phyloP scores from a whole-genome alignment of 2,797 vertebrate genomes.

The Aeoliscus strigatus region DNA sequence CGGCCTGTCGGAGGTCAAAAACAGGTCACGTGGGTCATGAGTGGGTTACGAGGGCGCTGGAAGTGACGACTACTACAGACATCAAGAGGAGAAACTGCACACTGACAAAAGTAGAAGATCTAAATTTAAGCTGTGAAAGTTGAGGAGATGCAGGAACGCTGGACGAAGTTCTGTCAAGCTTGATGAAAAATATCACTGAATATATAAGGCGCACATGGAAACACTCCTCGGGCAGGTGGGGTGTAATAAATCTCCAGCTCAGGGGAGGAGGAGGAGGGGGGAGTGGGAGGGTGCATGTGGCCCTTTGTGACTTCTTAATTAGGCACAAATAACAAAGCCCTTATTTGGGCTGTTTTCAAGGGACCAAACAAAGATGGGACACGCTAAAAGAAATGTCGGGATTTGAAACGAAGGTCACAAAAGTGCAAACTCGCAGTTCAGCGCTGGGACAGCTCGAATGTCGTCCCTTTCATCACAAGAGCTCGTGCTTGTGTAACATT shows the following conservation, averaged over 20 bases:
- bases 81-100: too few species aligned
- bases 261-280: constrained; percentile 15
- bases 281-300: constrained; percentile 24
- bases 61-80: constrained; percentile 2
- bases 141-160: constrained; percentile 2
- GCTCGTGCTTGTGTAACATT: constrained; percentile 16
- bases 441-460: background rate
- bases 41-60: constrained; percentile 3
- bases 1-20: constrained; percentile 19
- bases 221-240: constrained; percentile 17
- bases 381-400: constrained; percentile 34
- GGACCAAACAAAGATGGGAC: constrained; percentile 16
- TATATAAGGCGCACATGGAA: constrained; percentile 19
- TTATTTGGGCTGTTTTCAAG: constrained; percentile 41
- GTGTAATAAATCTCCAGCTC: constrained; percentile 45
- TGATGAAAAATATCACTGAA: constrained; percentile 31
- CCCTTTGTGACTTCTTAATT: constrained; percentile 52
- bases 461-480: constrained; percentile 2
- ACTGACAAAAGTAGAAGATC: too few species aligned
- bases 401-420: constrained; percentile 15
- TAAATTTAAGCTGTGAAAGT: background rate
- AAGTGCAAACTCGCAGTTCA: background rate
- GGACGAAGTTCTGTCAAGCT: constrained; percentile 2
- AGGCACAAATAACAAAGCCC: constrained; percentile 42
- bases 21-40: constrained; percentile 18